Evolutionary conservation across 2,113 vertebrate species (phyloP), one percentile per base, ranked within the genome.

Genomic region (Nannospalax galili): DNA sequence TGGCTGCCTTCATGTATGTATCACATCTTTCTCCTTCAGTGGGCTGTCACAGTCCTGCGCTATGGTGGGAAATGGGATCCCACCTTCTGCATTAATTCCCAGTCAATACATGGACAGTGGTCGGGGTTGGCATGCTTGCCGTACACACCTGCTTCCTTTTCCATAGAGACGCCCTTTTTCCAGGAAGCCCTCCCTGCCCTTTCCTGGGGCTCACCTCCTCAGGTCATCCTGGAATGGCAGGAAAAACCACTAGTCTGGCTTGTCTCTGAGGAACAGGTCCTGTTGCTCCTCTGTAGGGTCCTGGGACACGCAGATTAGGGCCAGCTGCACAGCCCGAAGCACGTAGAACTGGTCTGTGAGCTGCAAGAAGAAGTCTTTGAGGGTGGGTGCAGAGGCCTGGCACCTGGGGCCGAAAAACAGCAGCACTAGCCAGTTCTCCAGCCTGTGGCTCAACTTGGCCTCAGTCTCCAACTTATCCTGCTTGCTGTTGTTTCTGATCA

Each of bases 401-500:
- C 99, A 99, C 20, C 82, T 95, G 0, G 98, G 98, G 0, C 98
- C 99, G 24, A 99, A 99, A 97, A 99, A 99, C 26, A 99, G 98
- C 97, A 99, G 98, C 94, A 99, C 93, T 81, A 99, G 97, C 0
- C 99, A 98, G 97, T 99, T 99, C 91, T 99, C 99, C 97, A 99
- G 96, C 0, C 97, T 96, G 73, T 91, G 87, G 48, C 94, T 85
- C 15, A 99, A 97, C 96, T 99, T 99, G 0, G 96, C 96, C 7
- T 99, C 99, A 0, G 99, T 99, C 89, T 99, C 99, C 98, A 99
- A 94, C 96, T 99, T 98, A 0, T 99, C 99, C 70, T 74, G 97
- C 73, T 99, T 98, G 0, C 97, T 98, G 98, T 99, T 99, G 98
- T 99, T 99, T 72, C 98, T 98, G 88, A 99, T 87, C 95, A 99